A percentile compares a stretch with the other conserved stretches of the same genome.
phyloP scores from a whole-genome alignment of 2,797 vertebrate genomes.

The Enteromius anoplus region DNA sequence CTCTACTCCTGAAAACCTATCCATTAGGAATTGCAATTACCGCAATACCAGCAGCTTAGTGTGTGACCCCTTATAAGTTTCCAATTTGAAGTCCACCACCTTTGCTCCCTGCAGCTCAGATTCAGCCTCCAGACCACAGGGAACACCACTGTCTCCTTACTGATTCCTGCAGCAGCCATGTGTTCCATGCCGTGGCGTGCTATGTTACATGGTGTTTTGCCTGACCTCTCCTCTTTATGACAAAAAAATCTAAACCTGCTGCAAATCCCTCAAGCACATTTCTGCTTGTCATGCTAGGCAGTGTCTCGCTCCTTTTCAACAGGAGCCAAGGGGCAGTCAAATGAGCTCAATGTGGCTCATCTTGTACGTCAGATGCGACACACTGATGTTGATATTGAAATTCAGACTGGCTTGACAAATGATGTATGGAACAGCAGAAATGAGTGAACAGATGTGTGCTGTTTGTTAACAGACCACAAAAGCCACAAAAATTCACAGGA shows the following conservation, averaged over 20 bases:
- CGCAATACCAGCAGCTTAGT: not conserved
- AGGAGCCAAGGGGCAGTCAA: constrained; percentile 9
- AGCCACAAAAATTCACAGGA: constrained; percentile 14
- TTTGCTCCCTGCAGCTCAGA: not conserved
- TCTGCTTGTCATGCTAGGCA: constrained; percentile 21
- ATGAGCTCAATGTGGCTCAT: constrained; percentile 10
- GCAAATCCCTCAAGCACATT: constrained; percentile 8
- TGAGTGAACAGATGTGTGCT: not conserved
- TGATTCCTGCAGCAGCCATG: not conserved
- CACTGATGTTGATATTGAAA: constrained; percentile 11
- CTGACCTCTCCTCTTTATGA: constrained; percentile 16
- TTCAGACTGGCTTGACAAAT: not conserved
- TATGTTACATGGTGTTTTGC: not conserved
- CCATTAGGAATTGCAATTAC: not conserved
- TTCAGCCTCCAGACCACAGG: constrained; percentile 1
- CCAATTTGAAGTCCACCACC: not conserved
- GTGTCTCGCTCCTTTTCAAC: not conserved
- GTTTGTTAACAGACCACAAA: constrained; percentile 21
- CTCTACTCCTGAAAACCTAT: not conserved
- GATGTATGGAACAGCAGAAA: not conserved
- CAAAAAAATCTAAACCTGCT: constrained; percentile 1
- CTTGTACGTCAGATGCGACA: not conserved
- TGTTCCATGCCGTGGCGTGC: not conserved
- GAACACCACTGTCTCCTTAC: not conserved
- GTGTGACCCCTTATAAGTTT: not conserved